A percentile compares a stretch with the other conserved stretches of the same genome.
Evolutionary conservation across 2,797 vertebrate species (phyloP).

Genomic region (Lacerta viridis): DNA sequence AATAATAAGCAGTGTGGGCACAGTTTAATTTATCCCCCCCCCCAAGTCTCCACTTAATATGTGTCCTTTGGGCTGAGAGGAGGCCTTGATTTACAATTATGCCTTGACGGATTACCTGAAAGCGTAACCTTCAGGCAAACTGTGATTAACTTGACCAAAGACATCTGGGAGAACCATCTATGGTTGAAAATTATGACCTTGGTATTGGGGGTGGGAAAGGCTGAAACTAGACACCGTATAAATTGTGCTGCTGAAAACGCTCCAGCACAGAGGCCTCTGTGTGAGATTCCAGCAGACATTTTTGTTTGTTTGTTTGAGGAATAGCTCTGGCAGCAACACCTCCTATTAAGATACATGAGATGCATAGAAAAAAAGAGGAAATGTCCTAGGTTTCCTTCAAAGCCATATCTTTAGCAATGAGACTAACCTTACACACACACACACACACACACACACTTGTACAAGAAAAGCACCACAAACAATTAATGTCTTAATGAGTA

Average conservation of each 20-base stretch:
- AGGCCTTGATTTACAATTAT: conserved; percentile 86
- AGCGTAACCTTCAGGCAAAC: conserved; percentile 86
- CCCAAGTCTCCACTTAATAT: conserved; percentile 48
- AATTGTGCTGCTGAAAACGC: conserved; percentile 81
- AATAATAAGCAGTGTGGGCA: conserved; percentile 35
- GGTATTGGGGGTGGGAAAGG: conserved; percentile 76
- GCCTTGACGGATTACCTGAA: conserved; percentile 93
- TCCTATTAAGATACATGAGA: conserved; percentile 62
- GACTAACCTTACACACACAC: neutral
- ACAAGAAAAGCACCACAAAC: conserved; percentile 72
- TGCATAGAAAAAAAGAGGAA: conserved; percentile 39
- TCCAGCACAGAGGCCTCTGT: conserved; percentile 80
- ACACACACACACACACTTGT: conserved; percentile 34
- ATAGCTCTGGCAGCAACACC: conserved; percentile 65
- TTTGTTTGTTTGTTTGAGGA: conserved; percentile 54
- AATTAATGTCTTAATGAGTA: conserved; percentile 76
- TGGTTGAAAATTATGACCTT: conserved; percentile 87
- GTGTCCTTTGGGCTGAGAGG: conserved; percentile 70
- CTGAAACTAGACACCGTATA: conserved; percentile 88
- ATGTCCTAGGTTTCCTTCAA: conserved; percentile 61
- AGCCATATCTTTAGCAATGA: conserved; percentile 60
- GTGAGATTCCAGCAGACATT: conserved; percentile 76
- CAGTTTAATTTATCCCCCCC: conserved; percentile 53
- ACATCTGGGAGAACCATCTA: conserved; percentile 91
- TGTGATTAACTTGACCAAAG: conserved; percentile 95